These are phyloP conservation scores for Ochotona princeps DNA, from an alignment of 2,113 vertebrate genomes.

Conservation along the genomic window DNA sequence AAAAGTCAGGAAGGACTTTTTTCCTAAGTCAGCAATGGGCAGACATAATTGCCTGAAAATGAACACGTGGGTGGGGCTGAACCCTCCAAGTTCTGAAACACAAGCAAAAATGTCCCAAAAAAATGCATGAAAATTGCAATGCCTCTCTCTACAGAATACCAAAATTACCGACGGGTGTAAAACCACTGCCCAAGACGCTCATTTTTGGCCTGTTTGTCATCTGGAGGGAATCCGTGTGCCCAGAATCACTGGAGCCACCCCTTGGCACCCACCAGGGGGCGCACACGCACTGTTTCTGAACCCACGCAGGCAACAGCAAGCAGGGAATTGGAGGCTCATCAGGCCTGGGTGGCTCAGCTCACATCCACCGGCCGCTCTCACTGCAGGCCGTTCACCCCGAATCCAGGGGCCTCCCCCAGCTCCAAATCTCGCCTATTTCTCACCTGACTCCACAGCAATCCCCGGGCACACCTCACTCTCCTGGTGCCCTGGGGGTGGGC, in stretches of 20 bases:
- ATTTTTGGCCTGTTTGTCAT: conserved; percentile 72
- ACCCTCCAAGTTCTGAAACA: conserved; percentile 53
- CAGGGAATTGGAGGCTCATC: conserved; percentile 30
- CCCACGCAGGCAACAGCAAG: conserved; percentile 58
- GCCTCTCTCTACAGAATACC: conserved; percentile 30
- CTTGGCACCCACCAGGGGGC: conserved; percentile 72
- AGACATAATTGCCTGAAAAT: conserved; percentile 40
- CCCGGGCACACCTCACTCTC: neutral
- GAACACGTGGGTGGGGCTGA: neutral
- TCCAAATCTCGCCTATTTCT: conserved; percentile 9
- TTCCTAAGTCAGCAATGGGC: conserved; percentile 55
- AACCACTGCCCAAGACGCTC: conserved; percentile 54
- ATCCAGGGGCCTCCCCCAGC: neutral
- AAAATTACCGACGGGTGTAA: conserved; percentile 69
- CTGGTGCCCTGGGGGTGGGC: neutral
- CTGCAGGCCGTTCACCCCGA: neutral
- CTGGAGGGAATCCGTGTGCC: conserved; percentile 25
- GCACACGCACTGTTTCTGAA: conserved; percentile 66
- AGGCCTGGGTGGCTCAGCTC: conserved; percentile 39
- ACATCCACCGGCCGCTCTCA: neutral
- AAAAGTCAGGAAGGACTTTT: conserved; percentile 25
- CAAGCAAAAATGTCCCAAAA: conserved; percentile 53
- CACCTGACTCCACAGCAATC: neutral
- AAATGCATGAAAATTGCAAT: conserved; percentile 47
- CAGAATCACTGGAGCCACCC: conserved; percentile 44